Evolutionary conservation across 1,140 invertebrate genomes (phyloP), one percentile per base, ranked within the genome.

Genomic region (Drosophila nasuta): DNA sequence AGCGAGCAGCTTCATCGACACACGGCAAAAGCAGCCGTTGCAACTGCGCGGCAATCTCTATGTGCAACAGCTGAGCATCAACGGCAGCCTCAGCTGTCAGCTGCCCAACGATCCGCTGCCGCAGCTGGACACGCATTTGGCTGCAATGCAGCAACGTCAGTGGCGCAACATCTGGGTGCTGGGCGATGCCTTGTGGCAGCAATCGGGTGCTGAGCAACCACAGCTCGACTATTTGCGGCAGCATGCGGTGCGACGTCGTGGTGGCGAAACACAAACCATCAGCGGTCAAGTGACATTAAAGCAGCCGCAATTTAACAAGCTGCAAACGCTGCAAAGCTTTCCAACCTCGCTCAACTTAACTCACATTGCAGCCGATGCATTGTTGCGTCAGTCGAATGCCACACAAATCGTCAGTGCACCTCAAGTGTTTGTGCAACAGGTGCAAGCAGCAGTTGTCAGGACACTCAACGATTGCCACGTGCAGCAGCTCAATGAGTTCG

Each of bases 121-220:
- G 0, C 28, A 71, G 0, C 46, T 82, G 0, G n/a, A 13, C 7
- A 15, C 57, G 4, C 41, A 58, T 10, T 8, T 92, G 15, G 49
- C 66, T 1, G 25, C 25, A 5, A 54, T 89, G 17, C 63, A 66
- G 25, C 57, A 67, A 5, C 72, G 57, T 25, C 54, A 60, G 3
- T 92, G 87, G 83, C 70, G 64, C 7, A 86, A 80, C 10, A 17
- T 92, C 8, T 11, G 67, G 0, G 80, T 92, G 49, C 77, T 74
- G 0, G 82, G 77, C 6, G 81, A 92, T 77, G 85, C 81, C 0
- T 35, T 75, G 1, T 91, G 87, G 90, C 17, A 25, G 20, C 20
- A 25, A 25, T 25, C 52, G 6, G 35, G 2, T 0, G 3, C 20
- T 33, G 20, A 25, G 20, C 20, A 25, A 25, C 1, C 33, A 2